These are phyloP conservation scores for Cacajao melanocephalus DNA, from an alignment of 2,797 vertebrate species.

Conservation along the genomic window DNA sequence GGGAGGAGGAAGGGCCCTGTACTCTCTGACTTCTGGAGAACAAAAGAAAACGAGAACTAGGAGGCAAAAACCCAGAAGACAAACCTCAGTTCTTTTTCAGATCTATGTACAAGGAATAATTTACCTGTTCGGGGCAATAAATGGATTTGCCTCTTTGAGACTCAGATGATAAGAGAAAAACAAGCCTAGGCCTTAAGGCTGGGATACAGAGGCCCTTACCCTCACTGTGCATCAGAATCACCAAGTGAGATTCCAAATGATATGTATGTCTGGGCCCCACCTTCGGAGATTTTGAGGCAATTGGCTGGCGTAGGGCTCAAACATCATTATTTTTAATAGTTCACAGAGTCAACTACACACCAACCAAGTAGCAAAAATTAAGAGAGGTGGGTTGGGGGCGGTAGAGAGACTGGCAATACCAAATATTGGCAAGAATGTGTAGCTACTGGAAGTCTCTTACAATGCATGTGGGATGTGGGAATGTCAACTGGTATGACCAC, in stretches of 20 bases:
- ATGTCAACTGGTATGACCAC: not conserved
- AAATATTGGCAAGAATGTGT: not conserved
- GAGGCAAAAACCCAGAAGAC: not conserved
- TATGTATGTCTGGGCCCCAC: not conserved
- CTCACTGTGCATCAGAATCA: not conserved
- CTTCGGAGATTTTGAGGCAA: not conserved
- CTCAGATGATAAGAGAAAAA: not conserved
- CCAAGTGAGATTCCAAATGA: conserved; percentile 14
- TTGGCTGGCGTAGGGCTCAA: not conserved
- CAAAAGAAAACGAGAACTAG: not conserved
- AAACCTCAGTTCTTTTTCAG: not conserved
- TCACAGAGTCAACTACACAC: not conserved
- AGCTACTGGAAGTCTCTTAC: not conserved
- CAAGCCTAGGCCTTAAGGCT: not conserved
- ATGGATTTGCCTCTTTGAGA: not conserved
- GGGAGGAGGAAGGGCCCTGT: not conserved
- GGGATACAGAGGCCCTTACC: not conserved
- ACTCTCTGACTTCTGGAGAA: not conserved
- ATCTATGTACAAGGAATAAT: not conserved
- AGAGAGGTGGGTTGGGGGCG: not conserved
- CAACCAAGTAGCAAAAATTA: not conserved
- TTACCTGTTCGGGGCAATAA: not conserved
- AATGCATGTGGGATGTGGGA: not conserved
- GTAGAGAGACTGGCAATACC: not conserved
- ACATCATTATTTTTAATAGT: not conserved